These are phyloP conservation scores for Trachops cirrhosus DNA, from an alignment of 2,797 vertebrate species.

Conservation along the genomic window DNA sequence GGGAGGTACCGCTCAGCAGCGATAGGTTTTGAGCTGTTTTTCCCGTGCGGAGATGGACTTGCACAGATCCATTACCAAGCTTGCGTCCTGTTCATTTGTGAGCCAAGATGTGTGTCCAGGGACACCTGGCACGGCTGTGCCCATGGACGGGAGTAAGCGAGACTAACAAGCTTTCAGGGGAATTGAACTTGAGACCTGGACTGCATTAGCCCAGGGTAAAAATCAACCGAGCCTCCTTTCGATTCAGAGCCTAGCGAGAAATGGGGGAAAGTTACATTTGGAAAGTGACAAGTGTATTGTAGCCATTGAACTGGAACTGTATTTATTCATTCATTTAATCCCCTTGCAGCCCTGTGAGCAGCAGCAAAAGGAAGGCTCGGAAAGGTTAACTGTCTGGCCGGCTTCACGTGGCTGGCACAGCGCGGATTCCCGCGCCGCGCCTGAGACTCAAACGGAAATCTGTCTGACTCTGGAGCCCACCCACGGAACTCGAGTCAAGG, in stretches of 20 bases:
- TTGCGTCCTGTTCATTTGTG: not conserved
- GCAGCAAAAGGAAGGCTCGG: not conserved
- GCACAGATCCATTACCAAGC: not conserved
- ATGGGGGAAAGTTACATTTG: not conserved
- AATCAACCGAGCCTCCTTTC: not conserved
- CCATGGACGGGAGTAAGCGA: not conserved
- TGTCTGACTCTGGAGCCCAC: not conserved
- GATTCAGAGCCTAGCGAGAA: not conserved
- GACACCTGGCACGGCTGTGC: not conserved
- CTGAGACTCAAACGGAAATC: not conserved
- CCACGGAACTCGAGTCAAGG: not conserved
- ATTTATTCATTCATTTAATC: constrained; percentile 10
- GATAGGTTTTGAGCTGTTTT: not conserved
- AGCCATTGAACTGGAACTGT: not conserved
- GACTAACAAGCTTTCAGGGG: constrained; percentile 44
- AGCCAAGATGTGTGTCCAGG: not conserved
- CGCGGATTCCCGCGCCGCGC: not conserved
- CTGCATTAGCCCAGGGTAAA: constrained; percentile 2
- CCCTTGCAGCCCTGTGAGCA: not conserved
- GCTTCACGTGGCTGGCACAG: not conserved
- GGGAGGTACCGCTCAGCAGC: not conserved
- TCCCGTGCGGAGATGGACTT: not conserved
- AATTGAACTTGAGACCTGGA: constrained; percentile 17
- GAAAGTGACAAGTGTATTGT: not conserved
- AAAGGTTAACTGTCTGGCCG: not conserved